Percentiles rank a stretch among this genome's conserved stretches.
These are phyloP conservation scores for Halisarca cf. caerulea DNA, from an alignment of 37 sponge, comb jelly and placozoan genomes.

Conservation along the genomic window DNA sequence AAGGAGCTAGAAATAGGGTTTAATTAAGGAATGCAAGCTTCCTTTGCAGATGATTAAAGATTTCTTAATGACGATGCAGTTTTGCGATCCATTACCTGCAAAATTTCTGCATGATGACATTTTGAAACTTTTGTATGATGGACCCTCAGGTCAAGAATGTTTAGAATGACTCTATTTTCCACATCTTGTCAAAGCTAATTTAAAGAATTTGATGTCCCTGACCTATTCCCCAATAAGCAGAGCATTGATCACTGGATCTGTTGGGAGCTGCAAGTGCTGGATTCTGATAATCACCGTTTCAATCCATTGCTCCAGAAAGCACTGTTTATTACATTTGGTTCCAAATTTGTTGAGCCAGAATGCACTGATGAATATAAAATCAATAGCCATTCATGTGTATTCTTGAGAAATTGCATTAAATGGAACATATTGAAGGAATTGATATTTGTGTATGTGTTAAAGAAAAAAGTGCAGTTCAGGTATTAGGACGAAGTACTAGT, in stretches of 20 bases:
- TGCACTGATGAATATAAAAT: background rate
- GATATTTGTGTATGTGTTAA: no score
- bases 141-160: no score
- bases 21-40: background rate
- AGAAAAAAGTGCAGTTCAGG: no score
- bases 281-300: background rate
- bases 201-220: background rate
- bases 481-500: no score
- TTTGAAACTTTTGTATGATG: background rate
- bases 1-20: background rate
- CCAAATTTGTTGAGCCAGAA: background rate
- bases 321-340: background rate
- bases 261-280: background rate
- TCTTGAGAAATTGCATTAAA: background rate
- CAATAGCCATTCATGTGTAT: background rate
- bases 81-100: background rate
- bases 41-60: background rate
- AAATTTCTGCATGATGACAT: background rate
- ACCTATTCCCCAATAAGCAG: background rate
- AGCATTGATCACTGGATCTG: background rate
- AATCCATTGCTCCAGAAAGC: background rate
- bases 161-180: constrained; percentile 1
- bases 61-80: background rate
- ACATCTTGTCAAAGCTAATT: background rate
- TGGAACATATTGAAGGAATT: no score